Percentiles rank a stretch among this genome's conserved stretches.
phyloP scores from a whole-genome alignment of 2,888 invertebrate genomes.

The Arge pagana region DNA sequence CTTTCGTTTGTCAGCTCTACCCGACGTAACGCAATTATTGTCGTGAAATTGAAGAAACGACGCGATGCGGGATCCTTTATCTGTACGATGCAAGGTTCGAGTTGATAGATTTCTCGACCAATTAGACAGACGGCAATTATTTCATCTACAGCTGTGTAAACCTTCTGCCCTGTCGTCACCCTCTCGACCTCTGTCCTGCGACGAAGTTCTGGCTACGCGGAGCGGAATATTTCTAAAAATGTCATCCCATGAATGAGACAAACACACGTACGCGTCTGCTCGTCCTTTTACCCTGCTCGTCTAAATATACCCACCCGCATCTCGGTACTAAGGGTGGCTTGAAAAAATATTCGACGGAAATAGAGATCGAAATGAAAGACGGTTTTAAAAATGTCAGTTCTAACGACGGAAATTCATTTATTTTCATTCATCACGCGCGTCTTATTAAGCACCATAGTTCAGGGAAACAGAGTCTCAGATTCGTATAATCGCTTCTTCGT shows the following conservation, averaged over 20 bases:
- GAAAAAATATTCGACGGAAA: constrained; percentile 36
- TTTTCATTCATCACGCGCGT: constrained; percentile 10
- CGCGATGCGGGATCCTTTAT: constrained; percentile 14
- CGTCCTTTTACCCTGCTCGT: constrained; percentile 28
- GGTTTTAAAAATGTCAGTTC: background rate
- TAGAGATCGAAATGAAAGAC: constrained; percentile 30
- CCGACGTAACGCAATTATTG: no score
- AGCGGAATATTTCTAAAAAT: no score
- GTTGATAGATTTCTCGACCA: constrained; percentile 13
- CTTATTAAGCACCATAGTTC: background rate
- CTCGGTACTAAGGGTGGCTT: constrained; percentile 31
- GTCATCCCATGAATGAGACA: constrained; percentile 25
- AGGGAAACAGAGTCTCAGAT: background rate
- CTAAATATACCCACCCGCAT: constrained; percentile 33
- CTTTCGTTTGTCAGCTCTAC: no score
- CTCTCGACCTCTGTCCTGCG: no score
- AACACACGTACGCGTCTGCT: constrained; percentile 23
- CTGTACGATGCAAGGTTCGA: background rate
- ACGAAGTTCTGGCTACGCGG: no score
- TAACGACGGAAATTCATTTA: constrained; percentile 16
- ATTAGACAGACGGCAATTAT: constrained; percentile 18
- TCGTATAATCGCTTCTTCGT: no score
- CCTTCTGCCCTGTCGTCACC: background rate
- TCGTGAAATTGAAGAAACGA: no score
- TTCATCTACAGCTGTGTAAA: background rate